Conservation (phyloP, 2,113 vertebrate genomes). For the Alligator sinensis region DNA sequence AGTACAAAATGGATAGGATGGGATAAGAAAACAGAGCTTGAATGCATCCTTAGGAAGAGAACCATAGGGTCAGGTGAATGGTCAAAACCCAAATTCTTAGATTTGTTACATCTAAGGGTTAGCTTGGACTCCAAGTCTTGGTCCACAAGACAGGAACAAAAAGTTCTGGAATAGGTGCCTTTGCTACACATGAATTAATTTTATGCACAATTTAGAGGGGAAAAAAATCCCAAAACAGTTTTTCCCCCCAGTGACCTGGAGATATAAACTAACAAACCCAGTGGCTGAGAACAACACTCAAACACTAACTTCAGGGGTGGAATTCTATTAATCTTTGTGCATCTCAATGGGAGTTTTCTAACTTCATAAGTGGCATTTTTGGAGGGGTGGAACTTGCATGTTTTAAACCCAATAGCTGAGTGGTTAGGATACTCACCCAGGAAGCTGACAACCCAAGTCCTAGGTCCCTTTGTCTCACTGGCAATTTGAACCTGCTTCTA, state of each 20-base stretch:
- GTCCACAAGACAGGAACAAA: not conserved
- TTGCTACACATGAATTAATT: not conserved
- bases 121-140: not conserved
- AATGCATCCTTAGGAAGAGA: fast-evolving
- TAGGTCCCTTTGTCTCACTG: no score
- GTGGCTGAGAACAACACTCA: not conserved
- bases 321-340: no score
- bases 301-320: not conserved
- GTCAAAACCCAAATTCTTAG: not conserved
- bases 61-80: not conserved
- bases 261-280: not conserved
- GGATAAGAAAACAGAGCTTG: not conserved
- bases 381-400: no score
- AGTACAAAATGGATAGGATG: not conserved
- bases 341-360: no score
- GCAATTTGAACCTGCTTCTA: no score
- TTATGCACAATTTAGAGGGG: not conserved
- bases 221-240: not conserved
- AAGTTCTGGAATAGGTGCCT: not conserved
- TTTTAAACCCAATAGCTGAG: no score
- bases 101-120: not conserved
- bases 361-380: no score
- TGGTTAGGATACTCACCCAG: no score
- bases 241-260: not conserved
- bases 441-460: no score